Percentiles rank a stretch among this genome's conserved stretches.
Conservation (phyloP, 2,888 invertebrate species). For the Gandaritis pyraliata region DNA sequence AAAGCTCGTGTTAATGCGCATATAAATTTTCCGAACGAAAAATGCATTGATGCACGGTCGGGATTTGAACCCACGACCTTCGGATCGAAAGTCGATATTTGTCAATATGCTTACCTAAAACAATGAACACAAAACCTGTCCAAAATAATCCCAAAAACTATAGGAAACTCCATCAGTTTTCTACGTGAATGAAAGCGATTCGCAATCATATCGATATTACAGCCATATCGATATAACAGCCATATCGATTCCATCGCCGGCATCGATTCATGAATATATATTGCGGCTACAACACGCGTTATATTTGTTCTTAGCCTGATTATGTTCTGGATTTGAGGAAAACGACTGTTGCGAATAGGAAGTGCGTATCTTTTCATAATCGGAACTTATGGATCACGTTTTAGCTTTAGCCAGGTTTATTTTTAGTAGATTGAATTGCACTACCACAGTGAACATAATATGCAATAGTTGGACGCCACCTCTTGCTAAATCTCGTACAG, state of each 20-base stretch:
- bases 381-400: constrained; percentile 10
- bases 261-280: constrained; percentile 73
- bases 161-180: constrained; percentile 25
- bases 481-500: too few relatives aligned
- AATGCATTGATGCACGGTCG: too few relatives aligned
- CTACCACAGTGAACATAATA: neutral
- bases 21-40: too few relatives aligned
- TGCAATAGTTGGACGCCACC: too few relatives aligned
- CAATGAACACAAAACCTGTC: neutral
- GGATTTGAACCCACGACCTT: too few relatives aligned
- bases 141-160: constrained; percentile 20
- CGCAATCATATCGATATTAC: constrained; percentile 67
- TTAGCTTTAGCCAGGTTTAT: constrained; percentile 1
- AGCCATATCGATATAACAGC: constrained; percentile 44
- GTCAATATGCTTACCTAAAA: too few relatives aligned
- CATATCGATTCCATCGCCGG: constrained; percentile 49
- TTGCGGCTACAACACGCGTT: constrained; percentile 34
- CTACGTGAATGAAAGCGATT: constrained; percentile 39
- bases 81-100: too few relatives aligned
- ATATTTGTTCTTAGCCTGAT: constrained; percentile 31
- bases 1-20: too few relatives aligned
- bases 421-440: neutral
- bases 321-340: constrained; percentile 38
- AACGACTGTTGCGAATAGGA: constrained; percentile 25
- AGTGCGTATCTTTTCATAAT: constrained; percentile 20